These are phyloP conservation scores for Xestia sexstrigata DNA, from an alignment of 2,888 invertebrate genomes.

Conservation along the genomic window DNA sequence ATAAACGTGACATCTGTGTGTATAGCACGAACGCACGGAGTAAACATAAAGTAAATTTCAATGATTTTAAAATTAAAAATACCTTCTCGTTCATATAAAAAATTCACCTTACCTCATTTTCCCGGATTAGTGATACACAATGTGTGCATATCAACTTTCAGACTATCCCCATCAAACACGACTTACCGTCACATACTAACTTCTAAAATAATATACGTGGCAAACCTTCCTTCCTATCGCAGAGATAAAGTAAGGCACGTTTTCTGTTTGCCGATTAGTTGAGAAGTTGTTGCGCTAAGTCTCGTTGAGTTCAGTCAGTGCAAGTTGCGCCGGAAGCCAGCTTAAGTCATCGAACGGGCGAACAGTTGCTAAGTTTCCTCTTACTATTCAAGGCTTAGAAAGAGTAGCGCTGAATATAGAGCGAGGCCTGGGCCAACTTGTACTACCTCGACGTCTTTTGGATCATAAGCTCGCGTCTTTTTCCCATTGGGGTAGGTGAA, in stretches of 20 bases:
- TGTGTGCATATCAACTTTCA: conserved; percentile 1
- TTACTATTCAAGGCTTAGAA: background rate
- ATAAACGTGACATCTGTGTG: too few species aligned
- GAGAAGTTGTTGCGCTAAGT: conserved; percentile 21
- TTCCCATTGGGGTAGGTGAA: background rate
- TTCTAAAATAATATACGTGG: conserved; percentile 4
- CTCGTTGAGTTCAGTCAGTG: conserved; percentile 11
- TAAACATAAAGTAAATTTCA: too few species aligned
- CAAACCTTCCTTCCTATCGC: conserved; percentile 7
- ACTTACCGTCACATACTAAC: conserved; percentile 1
- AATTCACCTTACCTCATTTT: background rate
- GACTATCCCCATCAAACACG: conserved; percentile 2
- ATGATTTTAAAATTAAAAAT: too few species aligned
- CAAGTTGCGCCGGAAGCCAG: conserved; percentile 18
- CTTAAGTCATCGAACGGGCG: conserved; percentile 10
- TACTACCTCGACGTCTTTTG: background rate
- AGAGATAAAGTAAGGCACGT: conserved; percentile 19
- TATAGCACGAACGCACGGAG: too few species aligned
- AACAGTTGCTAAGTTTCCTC: conserved; percentile 14
- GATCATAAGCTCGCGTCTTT: background rate
- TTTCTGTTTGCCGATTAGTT: conserved; percentile 36
- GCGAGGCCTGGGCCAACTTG: background rate
- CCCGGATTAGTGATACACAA: background rate
- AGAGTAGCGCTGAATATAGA: background rate
- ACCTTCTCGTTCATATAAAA: too few species aligned